Base-by-base conservation (phyloP, 2,797 vertebrate genomes). In the Chelonia mydas region DNA sequence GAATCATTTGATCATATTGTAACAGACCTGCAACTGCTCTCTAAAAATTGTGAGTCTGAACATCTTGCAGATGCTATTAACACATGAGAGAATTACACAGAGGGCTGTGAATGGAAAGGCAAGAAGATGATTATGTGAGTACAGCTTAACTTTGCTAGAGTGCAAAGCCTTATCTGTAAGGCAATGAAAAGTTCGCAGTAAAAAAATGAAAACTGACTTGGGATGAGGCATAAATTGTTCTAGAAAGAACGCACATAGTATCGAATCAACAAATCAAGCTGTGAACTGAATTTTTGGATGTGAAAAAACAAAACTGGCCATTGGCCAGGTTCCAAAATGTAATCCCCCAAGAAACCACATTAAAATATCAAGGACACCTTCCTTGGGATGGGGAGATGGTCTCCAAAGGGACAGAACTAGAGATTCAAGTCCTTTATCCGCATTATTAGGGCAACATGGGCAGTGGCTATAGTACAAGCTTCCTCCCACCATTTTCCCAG, bases 281-380 rank as follows among this genome's bases (percentile, higher is more conserved):
- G 84, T 95, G 90, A 94, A 96, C 84, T 6, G 41, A 95, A 55
- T 96, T 95, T 94, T 91, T 95, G 95, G 57, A 45, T 90, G 27
- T 54, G 92, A 88, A 65, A 74, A 88, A 90, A 47, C 2, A 37
- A 2, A 21, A 51, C 82, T 33, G 45, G 41, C 74, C 2, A 0
- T 45, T 90, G 90, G 91, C 92, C 31, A 68, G 82, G 21, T 13
- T 95, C 83, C 93, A 90, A 45, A 6, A 4, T 6, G 80, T 27
- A 68, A 90, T 92, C 72, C 57, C 78, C 92, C 51, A 77, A 88
- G 76, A 90, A 96, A 76, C 1, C 1, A 55, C 47, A n/a, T 37
- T 90, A 86, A 94, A 92, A 27, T 74, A 84, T 77, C 9, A 7
- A 41, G 61, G 54, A 90, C 92, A 33, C 57, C 72, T 92, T 90